Base-by-base conservation (phyloP, 2,797 vertebrate species). In the Pelobates cultripes region DNA sequence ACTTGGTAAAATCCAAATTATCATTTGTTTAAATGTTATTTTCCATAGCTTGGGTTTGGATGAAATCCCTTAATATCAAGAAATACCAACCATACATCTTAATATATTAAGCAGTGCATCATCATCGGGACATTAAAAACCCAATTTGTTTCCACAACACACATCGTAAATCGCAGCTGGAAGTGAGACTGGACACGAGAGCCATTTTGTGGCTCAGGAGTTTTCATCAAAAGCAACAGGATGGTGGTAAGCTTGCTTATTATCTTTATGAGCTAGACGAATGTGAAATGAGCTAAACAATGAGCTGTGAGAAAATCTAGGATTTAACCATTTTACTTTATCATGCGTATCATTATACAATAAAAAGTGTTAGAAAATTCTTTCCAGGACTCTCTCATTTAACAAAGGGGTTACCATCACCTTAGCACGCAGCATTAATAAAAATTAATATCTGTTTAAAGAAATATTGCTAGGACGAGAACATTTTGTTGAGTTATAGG, bases 81-180 rank as follows among this genome's bases (percentile, higher is more conserved):
- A 28, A 17, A 70, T 28, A 68, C 40, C 51, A 51, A 28, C 70
- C 69, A 74, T 51, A n/a, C 44, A 61, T 82, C 51, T 73, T 17
- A 15, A 70, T 73, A n/a, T 70, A 44, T 61, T 70, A 74, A 74
- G 64, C 10, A 83, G 57, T 40, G 12, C 40, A 57, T 73, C 43
- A 74, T 57, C 55, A 57, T 53, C 41, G n/a, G 47, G 28, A 68
- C 66, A 70, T 72, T 40, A 69, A 47, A 67, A 74, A 78, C 61
- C 43, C 47, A 42, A 69, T 75, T 66, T 71, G 71, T 72, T 64
- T 53, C 8, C 51, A 70, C 53, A 4, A 28, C 53, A n/a, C 70
- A 83, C 53, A 51, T 68, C 42, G 13, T 78, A 75, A 83, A 83
- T 79, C 76, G 45, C 10, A 14, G 6, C 14, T 28, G 12, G 68